Base-by-base conservation (phyloP, 2,888 invertebrate genomes). In the Periphyllus acericola region DNA sequence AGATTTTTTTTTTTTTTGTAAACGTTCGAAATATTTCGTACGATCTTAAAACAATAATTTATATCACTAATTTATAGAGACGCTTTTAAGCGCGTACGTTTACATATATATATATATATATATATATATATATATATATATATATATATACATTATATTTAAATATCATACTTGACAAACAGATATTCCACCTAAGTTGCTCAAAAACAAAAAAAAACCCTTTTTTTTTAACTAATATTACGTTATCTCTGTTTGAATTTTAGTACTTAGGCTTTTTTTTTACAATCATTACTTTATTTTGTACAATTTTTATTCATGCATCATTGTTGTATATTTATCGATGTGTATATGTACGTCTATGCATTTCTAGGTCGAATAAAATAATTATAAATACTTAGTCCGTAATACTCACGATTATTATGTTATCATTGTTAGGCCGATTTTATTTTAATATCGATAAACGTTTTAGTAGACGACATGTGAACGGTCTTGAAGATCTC, bases 261-360 rank as follows among this genome's bases (percentile, higher is more conserved):
- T 80, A 80, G 52, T 66, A 17, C 29, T 86, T 79, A 60, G 21
- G 8, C 8, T 34, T 40, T 40, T 36, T 52, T 71, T 52, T 81
- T 74, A 75, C 74, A 46, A 32, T 46, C 32, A 71, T 75, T 80
- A 66, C n/a, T 72, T 86, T 80, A 72, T 87, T 87, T 87, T 87
- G 80, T 87, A 87, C 40, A 86, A 87, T 81, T 81, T 74, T 87
- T 80, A 81, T 75, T 87, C 66, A 81, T 74, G 40, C 87, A 74
- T 87, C 46, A 55, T 87, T 55, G 66, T 87, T 87, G 87, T 87
- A 81, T 87, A 87, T 87, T 87, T 66, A 79, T 85, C 60, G 80
- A 80, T 55, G 29, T 40, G 17, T 72, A 36, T 36, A n/a, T 32
- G 25, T 46, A 11, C 32, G n/a, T 9, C 32, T 55, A 78, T 78